Base-by-base conservation (phyloP, 2,113 vertebrate genomes). In the Panthera leo region DNA sequence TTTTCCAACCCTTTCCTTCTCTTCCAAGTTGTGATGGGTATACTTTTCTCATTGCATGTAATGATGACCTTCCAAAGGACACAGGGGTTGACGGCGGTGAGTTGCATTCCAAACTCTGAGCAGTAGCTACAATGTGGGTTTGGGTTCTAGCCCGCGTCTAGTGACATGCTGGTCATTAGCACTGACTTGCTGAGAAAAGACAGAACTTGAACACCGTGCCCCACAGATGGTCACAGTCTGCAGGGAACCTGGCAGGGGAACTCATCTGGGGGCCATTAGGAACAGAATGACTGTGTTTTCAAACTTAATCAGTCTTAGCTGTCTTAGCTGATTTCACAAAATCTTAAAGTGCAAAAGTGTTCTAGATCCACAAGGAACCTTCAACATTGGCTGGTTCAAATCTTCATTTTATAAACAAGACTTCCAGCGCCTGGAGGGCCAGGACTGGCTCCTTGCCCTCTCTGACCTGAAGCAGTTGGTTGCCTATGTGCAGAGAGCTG, bases 131-230 rank as follows among this genome's bases (percentile, higher is more conserved):
- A 21, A 25, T 2, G 1, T 5, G 1, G 2, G 45, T 29, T n/a
- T 14, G 25, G 1, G 34, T 34, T 63, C 82, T 3, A 39, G 1
- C 76, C 13, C 1, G 0, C 1, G 8, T 19, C 73, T 25, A 21
- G 42, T 0, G 25, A 5, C 51, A 19, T 7, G 7, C 65, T 9
- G 9, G 16, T 19, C n/a, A 29, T 13, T 3, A 76, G 45, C 55
- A 34, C 21, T 6, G 34, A 34, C 76, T 45, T 39, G 3, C 7
- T 25, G 2, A 55, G 89, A 31, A 48, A 48, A 39, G 71, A 23
- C 11, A 3, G 31, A 2, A 9, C 29, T 2, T 27, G 25, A 36
- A 8, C 2, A 0, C 25, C 2, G 0, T 6, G 19, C 53, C 4
- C 5, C 7, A 2, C 3, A 29, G 61, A 55, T 2, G 16, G 16